Evolutionary conservation across 2,797 vertebrate genomes (phyloP).

Genomic region (Synaphobranchus kaupii): DNA sequence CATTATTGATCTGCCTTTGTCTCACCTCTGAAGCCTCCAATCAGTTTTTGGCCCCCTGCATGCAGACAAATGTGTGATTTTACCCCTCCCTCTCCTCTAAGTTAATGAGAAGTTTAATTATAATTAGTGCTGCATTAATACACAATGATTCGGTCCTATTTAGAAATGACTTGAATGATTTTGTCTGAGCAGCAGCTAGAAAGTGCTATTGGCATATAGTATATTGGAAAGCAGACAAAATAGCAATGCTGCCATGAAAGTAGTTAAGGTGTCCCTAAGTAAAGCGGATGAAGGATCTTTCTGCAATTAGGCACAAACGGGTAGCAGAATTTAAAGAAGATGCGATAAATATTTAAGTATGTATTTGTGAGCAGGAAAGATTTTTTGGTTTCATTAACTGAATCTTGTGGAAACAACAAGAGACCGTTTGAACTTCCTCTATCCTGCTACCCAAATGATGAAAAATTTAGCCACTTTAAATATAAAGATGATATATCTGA

Average conservation of each 20-base stretch:
- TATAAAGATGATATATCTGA: slow-evolving; percentile 67
- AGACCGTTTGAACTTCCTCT: slow-evolving; percentile 39
- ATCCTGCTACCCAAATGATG: slow-evolving; percentile 57
- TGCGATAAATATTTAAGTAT: background rate
- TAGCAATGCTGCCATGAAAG: slow-evolving; percentile 14
- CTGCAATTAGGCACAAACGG: background rate
- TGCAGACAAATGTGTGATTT: slow-evolving; percentile 18
- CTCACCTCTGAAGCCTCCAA: slow-evolving; percentile 57
- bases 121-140: slow-evolving; percentile 49
- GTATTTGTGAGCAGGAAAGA: background rate
- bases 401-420: background rate
- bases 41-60: slow-evolving; percentile 39
- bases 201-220: slow-evolving; percentile 36
- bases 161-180: slow-evolving; percentile 34
- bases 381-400: background rate
- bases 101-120: slow-evolving; percentile 29
- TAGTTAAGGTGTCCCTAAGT: background rate
- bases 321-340: too few relatives aligned
- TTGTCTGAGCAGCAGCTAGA: slow-evolving; percentile 39
- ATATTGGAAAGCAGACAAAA: slow-evolving; percentile 24
- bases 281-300: background rate
- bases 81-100: slow-evolving; percentile 23
- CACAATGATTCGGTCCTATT: slow-evolving; percentile 29
- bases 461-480: slow-evolving; percentile 65
- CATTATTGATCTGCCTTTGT: slow-evolving; percentile 65